These are phyloP conservation scores for Hormaphis cornu DNA, from an alignment of 1,140 invertebrate species.

Conservation along the genomic window DNA sequence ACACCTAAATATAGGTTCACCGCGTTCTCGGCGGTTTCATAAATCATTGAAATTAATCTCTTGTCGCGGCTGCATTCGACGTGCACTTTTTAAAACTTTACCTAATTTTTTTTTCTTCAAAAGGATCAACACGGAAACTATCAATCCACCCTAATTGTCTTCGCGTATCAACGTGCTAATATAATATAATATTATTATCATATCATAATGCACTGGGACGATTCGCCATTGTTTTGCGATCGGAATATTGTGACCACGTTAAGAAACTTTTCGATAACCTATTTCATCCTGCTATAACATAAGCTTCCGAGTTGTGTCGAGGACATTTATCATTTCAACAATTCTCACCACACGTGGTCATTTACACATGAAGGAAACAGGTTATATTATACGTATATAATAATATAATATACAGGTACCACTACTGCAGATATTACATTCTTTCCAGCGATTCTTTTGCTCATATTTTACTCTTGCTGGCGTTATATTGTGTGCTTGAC, in stretches of 20 bases:
- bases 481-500: too few relatives aligned
- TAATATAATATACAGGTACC: not conserved
- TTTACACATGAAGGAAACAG: not conserved
- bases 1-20: too few relatives aligned
- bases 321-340: conserved; percentile 20
- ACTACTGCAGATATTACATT: too few relatives aligned
- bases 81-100: too few relatives aligned
- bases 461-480: too few relatives aligned
- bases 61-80: too few relatives aligned
- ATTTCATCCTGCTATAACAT: not conserved
- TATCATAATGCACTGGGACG: not conserved
- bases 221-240: not conserved
- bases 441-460: too few relatives aligned
- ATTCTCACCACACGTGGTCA: not conserved
- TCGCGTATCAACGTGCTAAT: not conserved
- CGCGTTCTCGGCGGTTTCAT: too few relatives aligned
- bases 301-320: not conserved
- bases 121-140: not conserved
- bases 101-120: too few relatives aligned
- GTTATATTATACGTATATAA: not conserved
- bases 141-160: not conserved
- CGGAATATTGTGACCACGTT: not conserved
- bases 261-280: conserved; percentile 1
- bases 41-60: too few relatives aligned
- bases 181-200: too few relatives aligned